These are phyloP conservation scores for Sminthurinus aureus DNA, from an alignment of 2,888 invertebrate species.

Conservation along the genomic window DNA sequence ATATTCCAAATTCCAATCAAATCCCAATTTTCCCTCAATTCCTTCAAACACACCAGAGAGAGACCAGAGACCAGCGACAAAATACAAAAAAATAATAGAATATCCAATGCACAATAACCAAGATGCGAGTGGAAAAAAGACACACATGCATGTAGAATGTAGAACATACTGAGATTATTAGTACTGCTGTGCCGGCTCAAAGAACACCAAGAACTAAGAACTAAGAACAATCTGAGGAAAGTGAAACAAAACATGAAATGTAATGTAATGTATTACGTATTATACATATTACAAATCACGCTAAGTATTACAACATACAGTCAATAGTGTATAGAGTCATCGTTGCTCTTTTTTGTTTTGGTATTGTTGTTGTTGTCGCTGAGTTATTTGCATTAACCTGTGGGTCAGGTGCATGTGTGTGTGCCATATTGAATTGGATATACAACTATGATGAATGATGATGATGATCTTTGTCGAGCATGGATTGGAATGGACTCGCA, in stretches of 20 bases:
- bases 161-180: no score
- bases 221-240: not conserved
- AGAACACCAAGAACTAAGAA: no score
- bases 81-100: no score
- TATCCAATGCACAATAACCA: not conserved
- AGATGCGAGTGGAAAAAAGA: not conserved
- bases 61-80: not conserved
- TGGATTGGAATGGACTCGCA: not conserved
- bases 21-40: constrained; percentile 7
- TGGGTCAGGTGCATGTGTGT: constrained; percentile 47
- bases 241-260: not conserved
- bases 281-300: no score
- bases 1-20: not conserved
- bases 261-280: not conserved
- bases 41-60: not conserved
- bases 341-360: not conserved
- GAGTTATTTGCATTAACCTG: constrained; percentile 53
- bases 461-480: not conserved
- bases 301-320: no score
- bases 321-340: no score
- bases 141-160: not conserved
- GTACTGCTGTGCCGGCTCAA: not conserved
- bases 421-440: constrained; percentile 44
- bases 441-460: constrained; percentile 41
- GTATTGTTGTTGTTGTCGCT: not conserved